Percentiles rank a stretch among this genome's conserved stretches.
Evolutionary conservation across 2,113 vertebrate genomes (phyloP).

Genomic region (Myotis lucifugus): DNA sequence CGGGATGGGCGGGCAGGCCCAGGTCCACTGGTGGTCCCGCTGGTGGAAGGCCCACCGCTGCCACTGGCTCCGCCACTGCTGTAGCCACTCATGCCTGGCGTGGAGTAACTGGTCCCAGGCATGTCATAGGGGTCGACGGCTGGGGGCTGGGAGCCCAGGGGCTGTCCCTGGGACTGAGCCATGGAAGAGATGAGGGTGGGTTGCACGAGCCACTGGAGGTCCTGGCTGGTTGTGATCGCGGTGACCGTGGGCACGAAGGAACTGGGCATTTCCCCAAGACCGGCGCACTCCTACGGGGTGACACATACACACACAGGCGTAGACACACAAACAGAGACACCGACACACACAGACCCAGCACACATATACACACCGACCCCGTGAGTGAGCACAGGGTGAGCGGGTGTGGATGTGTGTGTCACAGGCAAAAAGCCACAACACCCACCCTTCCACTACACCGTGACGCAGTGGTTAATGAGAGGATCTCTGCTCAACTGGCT

Average conservation of each 20-base stretch:
- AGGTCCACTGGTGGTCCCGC: conserved; percentile 81
- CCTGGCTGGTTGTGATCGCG: conserved; percentile 97
- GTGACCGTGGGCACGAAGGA: conserved; percentile 98
- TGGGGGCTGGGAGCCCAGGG: conserved; percentile 80
- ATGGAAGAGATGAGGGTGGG: conserved; percentile 96
- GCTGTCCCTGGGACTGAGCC: conserved; percentile 91
- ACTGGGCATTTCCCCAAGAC: conserved; percentile 94
- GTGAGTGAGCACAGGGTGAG: conserved; percentile 80
- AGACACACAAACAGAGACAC: conserved; percentile 68
- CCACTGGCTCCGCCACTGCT: conserved; percentile 56
- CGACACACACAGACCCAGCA: conserved; percentile 70
- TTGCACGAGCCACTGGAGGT: conserved; percentile 98
- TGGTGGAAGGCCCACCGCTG: conserved; percentile 82
- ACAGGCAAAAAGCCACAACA: conserved; percentile 80
- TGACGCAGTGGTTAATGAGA: conserved; percentile 83
- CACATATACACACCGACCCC: conserved; percentile 77
- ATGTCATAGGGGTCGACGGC: conserved; percentile 93
- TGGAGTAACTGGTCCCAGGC: conserved; percentile 92
- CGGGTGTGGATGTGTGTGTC: conserved; percentile 80
- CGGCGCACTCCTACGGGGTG: conserved; percentile 86
- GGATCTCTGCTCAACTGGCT: conserved; percentile 80
- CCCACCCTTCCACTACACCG: conserved; percentile 81
- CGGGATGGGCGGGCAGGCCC: conserved; percentile 87
- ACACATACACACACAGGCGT: conserved; percentile 75
- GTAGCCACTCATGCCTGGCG: conserved; percentile 81